These are phyloP conservation scores for Diphyllodes magnificus DNA, from an alignment of 2,113 vertebrate species.

Conservation along the genomic window DNA sequence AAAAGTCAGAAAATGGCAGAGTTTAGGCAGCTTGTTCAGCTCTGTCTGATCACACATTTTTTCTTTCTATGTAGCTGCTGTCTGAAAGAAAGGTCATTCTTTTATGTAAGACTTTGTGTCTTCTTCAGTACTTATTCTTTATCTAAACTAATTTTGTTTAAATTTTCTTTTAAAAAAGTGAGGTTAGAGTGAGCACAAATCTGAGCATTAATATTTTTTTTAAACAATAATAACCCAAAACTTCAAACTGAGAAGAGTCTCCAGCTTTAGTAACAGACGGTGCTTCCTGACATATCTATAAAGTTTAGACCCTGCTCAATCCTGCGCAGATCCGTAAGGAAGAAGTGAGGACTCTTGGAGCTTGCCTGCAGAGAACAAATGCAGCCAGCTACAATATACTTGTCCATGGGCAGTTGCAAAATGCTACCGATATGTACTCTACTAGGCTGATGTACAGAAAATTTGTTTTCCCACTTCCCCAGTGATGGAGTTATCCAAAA, in stretches of 20 bases:
- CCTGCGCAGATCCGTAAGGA: background rate
- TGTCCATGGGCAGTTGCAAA: background rate
- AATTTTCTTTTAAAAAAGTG: background rate
- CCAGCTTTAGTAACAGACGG: background rate
- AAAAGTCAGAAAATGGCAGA: background rate
- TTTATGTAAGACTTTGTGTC: background rate
- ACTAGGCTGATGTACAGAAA: background rate
- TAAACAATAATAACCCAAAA: background rate
- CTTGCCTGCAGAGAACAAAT: background rate
- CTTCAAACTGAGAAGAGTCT: background rate
- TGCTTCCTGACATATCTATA: background rate
- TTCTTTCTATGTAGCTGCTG: background rate
- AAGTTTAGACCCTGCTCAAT: background rate
- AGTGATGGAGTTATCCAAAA: background rate
- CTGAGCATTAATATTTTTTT: background rate
- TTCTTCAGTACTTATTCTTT: background rate
- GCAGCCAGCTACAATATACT: accelerated
- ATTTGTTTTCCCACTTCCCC: background rate
- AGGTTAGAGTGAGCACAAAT: background rate
- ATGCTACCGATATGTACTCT: background rate
- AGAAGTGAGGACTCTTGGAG: background rate
- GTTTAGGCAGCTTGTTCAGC: background rate
- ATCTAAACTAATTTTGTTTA: background rate
- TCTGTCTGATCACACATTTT: background rate
- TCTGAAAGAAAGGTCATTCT: background rate